A percentile compares a stretch with the other conserved stretches of the same genome.
phyloP scores from a whole-genome alignment of 1,140 invertebrate genomes.

The Parasteatoda tepidariorum region DNA sequence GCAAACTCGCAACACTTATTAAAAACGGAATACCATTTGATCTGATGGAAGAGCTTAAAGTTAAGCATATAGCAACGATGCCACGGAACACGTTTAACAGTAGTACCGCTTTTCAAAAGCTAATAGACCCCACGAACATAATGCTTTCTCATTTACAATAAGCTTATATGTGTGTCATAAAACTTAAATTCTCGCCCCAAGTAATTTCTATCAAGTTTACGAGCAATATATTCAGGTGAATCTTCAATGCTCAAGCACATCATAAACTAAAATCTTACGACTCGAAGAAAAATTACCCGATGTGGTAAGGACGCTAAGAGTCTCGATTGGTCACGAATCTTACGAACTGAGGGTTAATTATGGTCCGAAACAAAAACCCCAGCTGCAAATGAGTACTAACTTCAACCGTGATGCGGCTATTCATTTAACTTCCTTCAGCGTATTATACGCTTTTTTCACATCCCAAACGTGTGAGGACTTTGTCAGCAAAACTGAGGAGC shows the following conservation, averaged over 20 bases:
- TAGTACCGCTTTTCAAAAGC: too few species aligned
- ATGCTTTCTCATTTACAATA: not conserved
- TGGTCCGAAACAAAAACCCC: not conserved
- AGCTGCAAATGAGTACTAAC: not conserved
- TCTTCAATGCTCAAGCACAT: not conserved
- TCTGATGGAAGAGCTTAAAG: too few species aligned
- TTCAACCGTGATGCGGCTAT: not conserved
- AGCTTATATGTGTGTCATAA: not conserved
- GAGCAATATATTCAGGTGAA: not conserved
- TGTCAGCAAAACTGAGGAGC: not conserved
- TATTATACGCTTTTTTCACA: not conserved
- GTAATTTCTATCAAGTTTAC: not conserved
- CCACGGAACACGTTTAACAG: too few species aligned
- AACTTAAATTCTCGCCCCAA: not conserved
- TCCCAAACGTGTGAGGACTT: not conserved
- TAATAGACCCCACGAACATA: too few species aligned
- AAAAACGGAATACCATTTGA: too few species aligned
- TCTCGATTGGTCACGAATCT: not conserved
- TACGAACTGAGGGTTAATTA: not conserved
- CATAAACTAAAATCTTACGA: not conserved
- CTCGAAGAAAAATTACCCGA: not conserved
- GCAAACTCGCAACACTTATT: too few species aligned
- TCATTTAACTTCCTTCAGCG: not conserved
- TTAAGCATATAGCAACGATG: too few species aligned
- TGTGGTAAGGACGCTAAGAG: not conserved